A percentile compares a stretch with the other conserved stretches of the same genome.
These are phyloP conservation scores for Canis aureus DNA, from an alignment of 2,113 vertebrate genomes.

Conservation along the genomic window DNA sequence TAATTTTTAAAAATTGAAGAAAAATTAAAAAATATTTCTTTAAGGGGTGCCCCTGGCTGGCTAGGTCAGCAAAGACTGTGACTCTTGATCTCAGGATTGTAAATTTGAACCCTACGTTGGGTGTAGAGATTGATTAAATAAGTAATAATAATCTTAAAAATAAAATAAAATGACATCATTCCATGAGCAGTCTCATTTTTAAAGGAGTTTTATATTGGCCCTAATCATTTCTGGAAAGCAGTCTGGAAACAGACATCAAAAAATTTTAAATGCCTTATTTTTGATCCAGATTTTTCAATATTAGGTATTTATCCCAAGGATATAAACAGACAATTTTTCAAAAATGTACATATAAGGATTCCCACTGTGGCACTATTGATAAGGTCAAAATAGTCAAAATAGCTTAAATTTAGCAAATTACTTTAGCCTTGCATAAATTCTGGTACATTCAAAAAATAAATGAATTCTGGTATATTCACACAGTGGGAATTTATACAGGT, in stretches of 20 bases:
- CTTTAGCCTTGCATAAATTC: background rate
- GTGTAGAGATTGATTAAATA: background rate
- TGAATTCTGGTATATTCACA: conserved; percentile 11
- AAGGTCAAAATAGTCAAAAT: conserved; percentile 37
- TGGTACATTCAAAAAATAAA: background rate
- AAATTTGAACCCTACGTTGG: background rate
- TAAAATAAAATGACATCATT: background rate
- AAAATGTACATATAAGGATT: conserved; percentile 47
- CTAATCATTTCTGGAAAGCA: background rate
- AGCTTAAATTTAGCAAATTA: background rate
- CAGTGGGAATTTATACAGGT: background rate
- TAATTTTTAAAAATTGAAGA: background rate
- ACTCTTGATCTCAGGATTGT: background rate
- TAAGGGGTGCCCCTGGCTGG: background rate
- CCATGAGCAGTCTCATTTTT: background rate
- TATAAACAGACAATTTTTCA: background rate
- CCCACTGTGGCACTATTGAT: background rate
- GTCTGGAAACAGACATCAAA: background rate
- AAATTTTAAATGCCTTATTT: background rate
- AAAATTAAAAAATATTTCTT: background rate
- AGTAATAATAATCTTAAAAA: background rate
- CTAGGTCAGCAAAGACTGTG: background rate
- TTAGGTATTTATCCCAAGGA: background rate
- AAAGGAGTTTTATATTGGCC: background rate
- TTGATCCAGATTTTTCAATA: conserved; percentile 15